Percentiles rank a stretch among this genome's conserved stretches.
These are phyloP conservation scores for Chrysaora quinquecirrha DNA, from an alignment of 30 jellyfish, hydroid and myxozoan genomes.

Conservation along the genomic window DNA sequence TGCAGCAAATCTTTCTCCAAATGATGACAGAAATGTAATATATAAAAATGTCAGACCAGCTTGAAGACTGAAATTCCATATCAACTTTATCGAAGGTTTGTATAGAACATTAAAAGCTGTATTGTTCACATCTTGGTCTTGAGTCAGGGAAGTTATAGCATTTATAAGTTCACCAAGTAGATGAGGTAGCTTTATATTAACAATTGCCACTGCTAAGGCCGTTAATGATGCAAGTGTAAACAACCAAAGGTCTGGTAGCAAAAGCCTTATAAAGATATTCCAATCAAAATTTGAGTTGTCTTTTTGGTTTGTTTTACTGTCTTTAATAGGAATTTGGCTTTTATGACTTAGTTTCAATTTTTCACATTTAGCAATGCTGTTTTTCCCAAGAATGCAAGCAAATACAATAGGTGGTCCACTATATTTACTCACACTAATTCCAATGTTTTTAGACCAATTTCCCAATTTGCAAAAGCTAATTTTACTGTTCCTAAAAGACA, in stretches of 20 bases:
- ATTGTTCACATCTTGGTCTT: background rate
- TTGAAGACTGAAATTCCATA: slow-evolving; percentile 75
- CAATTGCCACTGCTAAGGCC: slow-evolving; percentile 96
- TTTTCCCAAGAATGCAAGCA: slow-evolving; percentile 6
- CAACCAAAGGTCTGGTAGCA: slow-evolving; percentile 83
- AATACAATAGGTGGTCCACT: slow-evolving; percentile 17
- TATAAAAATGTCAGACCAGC: slow-evolving; percentile 79
- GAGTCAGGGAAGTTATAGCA: slow-evolving; percentile 70
- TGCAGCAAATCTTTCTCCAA: slow-evolving; percentile 98
- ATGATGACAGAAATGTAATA: slow-evolving; percentile 86
- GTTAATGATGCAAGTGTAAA: slow-evolving; percentile 81
- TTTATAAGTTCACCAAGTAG: slow-evolving; percentile 91
- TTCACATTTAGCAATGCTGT: slow-evolving; percentile 72
- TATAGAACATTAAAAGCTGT: slow-evolving; percentile 64
- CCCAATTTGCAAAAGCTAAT: too few species aligned
- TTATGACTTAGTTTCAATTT: slow-evolving; percentile 79
- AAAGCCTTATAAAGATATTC: slow-evolving; percentile 59
- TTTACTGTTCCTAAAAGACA: too few species aligned
- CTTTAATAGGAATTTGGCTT: slow-evolving; percentile 36
- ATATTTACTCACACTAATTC: background rate
- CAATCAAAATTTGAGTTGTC: slow-evolving; percentile 72
- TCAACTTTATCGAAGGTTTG: slow-evolving; percentile 76
- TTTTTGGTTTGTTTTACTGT: background rate
- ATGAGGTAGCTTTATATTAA: slow-evolving; percentile 80
- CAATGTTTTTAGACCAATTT: slow-evolving; percentile 5